Percentiles rank a stretch among this genome's conserved stretches.
These are phyloP conservation scores for Kryptopterus vitreolus DNA, from an alignment of 2,797 vertebrate genomes.

Conservation along the genomic window DNA sequence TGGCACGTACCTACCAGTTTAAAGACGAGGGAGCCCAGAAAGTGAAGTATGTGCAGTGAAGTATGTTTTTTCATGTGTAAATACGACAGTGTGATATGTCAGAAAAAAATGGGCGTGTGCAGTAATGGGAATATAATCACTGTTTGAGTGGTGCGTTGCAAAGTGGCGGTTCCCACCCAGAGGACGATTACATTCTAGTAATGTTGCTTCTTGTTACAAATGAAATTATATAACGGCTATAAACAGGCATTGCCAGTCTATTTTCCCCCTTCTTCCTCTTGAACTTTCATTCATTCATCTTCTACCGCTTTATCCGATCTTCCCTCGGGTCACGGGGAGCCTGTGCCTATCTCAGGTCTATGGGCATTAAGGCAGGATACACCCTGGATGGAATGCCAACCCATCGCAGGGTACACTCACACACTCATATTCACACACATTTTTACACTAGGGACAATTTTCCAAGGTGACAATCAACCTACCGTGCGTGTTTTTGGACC, in stretches of 20 bases:
- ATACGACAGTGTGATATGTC: neutral
- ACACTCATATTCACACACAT: no score
- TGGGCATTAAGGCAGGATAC: no score
- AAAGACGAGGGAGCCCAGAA: conserved; percentile 85
- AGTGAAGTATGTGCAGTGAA: conserved; percentile 82
- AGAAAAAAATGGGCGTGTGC: neutral
- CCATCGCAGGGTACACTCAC: no score
- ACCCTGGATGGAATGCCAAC: no score
- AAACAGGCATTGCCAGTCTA: neutral
- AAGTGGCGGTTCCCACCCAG: no score
- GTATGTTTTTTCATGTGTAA: neutral
- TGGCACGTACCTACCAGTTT: conserved; percentile 86
- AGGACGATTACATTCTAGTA: neutral
- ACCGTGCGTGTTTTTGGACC: no score
- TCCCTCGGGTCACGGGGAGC: no score
- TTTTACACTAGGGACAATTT: no score
- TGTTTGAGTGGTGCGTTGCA: neutral
- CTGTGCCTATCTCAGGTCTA: no score
- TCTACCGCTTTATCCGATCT: no score
- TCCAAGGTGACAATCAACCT: no score
- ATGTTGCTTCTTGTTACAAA: neutral
- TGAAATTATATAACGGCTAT: neutral
- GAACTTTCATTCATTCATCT: no score
- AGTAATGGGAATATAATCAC: neutral
- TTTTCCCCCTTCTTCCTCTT: neutral